Conservation (phyloP, 2,113 vertebrate species). For the Macheiramphus alcinus region DNA sequence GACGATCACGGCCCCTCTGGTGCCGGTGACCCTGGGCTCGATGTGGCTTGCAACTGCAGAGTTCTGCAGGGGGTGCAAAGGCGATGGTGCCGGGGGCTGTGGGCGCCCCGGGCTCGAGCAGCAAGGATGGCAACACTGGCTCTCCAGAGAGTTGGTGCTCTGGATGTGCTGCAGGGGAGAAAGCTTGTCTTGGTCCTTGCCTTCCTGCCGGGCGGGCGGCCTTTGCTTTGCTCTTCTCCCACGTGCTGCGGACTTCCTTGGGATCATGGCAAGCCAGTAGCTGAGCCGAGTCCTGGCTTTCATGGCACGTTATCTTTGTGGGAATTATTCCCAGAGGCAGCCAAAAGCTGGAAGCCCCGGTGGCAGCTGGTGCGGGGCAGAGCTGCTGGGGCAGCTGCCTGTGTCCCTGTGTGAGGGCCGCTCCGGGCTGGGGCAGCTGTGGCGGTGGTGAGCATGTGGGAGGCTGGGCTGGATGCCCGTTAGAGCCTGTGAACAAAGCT, state of each 20-base stretch:
- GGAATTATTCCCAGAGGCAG: background rate
- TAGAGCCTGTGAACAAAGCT: background rate
- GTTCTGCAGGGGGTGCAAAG: background rate
- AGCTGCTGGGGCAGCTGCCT: background rate
- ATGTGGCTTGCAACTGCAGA: background rate
- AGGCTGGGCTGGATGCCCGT: background rate
- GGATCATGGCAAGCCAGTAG: background rate
- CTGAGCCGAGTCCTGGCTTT: background rate
- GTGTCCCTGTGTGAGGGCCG: accelerated
- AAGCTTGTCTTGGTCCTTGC: too few relatives aligned
- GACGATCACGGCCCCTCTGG: background rate
- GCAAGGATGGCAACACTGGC: background rate
- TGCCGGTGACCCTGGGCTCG: background rate
- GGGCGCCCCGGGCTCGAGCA: background rate
- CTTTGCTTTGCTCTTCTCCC: background rate
- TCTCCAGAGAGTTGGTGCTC: background rate
- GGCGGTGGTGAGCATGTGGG: background rate
- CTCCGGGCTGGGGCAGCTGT: accelerated
- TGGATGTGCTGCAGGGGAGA: background rate
- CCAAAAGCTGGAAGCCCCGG: background rate
- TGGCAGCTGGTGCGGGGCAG: background rate
- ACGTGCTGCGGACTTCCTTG: background rate
- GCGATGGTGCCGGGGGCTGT: background rate
- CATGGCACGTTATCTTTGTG: background rate
- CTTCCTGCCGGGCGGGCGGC: background rate